Evolutionary conservation across 2,888 invertebrate species (phyloP).

Genomic region (Biston stratarius): DNA sequence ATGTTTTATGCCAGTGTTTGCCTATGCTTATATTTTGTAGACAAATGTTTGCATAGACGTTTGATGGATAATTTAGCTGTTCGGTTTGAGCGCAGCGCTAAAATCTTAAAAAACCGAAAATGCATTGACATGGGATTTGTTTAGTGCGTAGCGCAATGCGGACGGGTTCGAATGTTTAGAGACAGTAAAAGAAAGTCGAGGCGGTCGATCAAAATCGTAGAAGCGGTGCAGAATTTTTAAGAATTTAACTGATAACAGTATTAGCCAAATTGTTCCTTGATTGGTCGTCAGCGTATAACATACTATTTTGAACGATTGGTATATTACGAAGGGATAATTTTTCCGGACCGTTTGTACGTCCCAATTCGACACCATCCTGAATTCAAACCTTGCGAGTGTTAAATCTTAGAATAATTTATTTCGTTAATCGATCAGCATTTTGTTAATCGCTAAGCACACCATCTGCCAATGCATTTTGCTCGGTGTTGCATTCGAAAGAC

Average conservation of each 20-base stretch:
- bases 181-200: too few relatives aligned
- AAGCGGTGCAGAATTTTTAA: too few relatives aligned
- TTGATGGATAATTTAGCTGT: background rate
- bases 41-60: slow-evolving; percentile 4
- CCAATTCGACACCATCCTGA: too few relatives aligned
- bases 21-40: slow-evolving; percentile 16
- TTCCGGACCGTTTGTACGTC: too few relatives aligned
- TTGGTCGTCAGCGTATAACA: too few relatives aligned
- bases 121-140: background rate
- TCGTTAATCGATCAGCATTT: background rate
- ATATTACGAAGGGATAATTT: too few relatives aligned
- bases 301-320: too few relatives aligned
- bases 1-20: slow-evolving; percentile 8
- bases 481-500: slow-evolving; percentile 11
- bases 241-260: too few relatives aligned
- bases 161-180: background rate
- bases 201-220: too few relatives aligned
- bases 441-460: background rate
- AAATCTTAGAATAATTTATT: background rate
- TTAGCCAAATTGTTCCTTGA: too few relatives aligned
- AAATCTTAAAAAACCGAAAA: background rate
- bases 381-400: too few relatives aligned
- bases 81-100: background rate
- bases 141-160: background rate
- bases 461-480: background rate